These are phyloP conservation scores for Sebastes minor DNA, from an alignment of 2,797 vertebrate species.

Conservation along the genomic window DNA sequence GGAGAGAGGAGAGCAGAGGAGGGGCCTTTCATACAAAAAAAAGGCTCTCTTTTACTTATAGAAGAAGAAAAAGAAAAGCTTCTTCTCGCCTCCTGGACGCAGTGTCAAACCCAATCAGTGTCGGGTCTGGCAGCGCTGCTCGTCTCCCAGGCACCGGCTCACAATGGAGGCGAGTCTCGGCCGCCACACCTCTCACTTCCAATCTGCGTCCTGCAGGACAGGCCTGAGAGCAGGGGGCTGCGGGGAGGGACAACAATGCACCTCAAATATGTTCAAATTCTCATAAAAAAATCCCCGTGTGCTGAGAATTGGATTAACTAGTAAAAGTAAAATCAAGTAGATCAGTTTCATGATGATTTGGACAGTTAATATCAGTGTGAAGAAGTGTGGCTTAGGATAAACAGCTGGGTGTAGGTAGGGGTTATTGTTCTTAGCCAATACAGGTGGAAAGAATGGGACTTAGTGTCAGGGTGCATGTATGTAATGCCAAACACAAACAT, in stretches of 20 bases:
- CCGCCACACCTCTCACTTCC: slow-evolving; percentile 99
- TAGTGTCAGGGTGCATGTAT: slow-evolving; percentile 48
- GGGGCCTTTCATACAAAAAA: slow-evolving; percentile 86
- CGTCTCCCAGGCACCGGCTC: slow-evolving; percentile 79
- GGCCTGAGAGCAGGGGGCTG: slow-evolving; percentile 57
- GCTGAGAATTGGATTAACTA: slow-evolving; percentile 60
- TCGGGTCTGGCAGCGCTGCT: slow-evolving; percentile 76
- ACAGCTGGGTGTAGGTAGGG: slow-evolving; percentile 43
- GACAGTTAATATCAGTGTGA: slow-evolving; percentile 52
- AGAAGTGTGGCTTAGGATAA: slow-evolving; percentile 36
- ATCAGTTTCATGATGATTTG: slow-evolving; percentile 51
- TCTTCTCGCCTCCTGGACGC: slow-evolving; percentile 91
- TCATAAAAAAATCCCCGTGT: slow-evolving; percentile 46
- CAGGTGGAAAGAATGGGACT: slow-evolving; percentile 61
- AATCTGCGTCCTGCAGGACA: slow-evolving; percentile 90
- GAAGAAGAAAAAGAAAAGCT: slow-evolving; percentile 73
- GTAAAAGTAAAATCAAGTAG: slow-evolving; percentile 42
- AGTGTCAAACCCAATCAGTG: slow-evolving; percentile 99
- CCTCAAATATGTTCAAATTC: slow-evolving; percentile 51
- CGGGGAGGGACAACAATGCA: slow-evolving; percentile 35
- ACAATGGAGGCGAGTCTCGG: slow-evolving; percentile 87
- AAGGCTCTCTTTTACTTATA: slow-evolving; percentile 86
- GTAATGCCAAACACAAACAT: slow-evolving; percentile 71
- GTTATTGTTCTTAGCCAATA: slow-evolving; percentile 59
- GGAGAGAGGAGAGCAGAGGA: slow-evolving; percentile 81